phyloP scores from a whole-genome alignment of 2,113 vertebrate genomes.

The Vulpes lagopus region DNA sequence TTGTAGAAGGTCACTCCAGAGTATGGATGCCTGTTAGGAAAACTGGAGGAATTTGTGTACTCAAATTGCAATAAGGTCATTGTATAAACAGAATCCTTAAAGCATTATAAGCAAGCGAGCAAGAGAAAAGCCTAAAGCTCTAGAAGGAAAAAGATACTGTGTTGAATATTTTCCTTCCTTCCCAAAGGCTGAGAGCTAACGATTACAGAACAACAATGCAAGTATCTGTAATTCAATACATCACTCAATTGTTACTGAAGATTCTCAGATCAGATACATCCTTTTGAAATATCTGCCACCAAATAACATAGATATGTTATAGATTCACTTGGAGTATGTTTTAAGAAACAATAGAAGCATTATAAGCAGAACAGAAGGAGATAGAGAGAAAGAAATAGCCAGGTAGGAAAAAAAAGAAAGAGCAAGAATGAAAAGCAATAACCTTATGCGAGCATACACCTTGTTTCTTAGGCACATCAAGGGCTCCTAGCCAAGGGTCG shows the following conservation, averaged over 20 bases:
- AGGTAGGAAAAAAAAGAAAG: background rate
- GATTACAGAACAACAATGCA: background rate
- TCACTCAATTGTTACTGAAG: background rate
- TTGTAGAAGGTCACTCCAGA: conserved; percentile 39
- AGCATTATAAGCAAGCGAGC: background rate
- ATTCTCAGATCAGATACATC: conserved; percentile 12
- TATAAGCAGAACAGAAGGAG: background rate
- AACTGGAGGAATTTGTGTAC: conserved; percentile 16
- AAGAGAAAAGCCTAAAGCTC: background rate
- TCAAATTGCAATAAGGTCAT: conserved; percentile 42
- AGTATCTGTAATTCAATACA: background rate
- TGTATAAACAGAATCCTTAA: background rate
- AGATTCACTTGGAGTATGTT: background rate
- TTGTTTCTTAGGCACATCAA: conserved; percentile 41
- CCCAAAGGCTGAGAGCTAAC: background rate
- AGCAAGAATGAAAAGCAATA: background rate
- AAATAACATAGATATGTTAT: background rate
- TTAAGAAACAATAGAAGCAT: conserved; percentile 11
- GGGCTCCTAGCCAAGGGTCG: background rate
- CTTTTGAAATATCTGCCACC: conserved; percentile 22
- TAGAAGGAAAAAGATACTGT: background rate
- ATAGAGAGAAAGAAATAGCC: background rate
- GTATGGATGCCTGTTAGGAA: background rate
- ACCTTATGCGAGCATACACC: background rate
- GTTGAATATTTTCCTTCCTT: background rate